Conservation (phyloP, 2,113 vertebrate species). For the Osmerus eperlanus region DNA sequence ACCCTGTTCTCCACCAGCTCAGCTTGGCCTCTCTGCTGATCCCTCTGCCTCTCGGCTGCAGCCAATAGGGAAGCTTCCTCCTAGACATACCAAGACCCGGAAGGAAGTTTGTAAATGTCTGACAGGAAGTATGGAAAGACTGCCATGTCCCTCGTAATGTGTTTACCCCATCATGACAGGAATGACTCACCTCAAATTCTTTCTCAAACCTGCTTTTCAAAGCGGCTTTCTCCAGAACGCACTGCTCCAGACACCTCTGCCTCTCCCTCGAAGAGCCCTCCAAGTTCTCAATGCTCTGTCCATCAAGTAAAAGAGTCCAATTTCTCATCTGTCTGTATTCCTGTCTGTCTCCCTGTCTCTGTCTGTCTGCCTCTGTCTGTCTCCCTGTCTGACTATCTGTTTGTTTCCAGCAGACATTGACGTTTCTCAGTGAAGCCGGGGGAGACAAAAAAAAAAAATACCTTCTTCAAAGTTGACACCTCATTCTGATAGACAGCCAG, state of each 20-base stretch:
- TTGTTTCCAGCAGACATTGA: background rate
- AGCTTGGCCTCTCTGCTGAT: conserved; percentile 56
- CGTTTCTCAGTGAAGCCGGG: background rate
- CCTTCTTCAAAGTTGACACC: conserved; percentile 53
- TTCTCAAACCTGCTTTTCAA: conserved; percentile 36
- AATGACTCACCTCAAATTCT: conserved; percentile 53
- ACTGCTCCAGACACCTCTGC: conserved; percentile 33
- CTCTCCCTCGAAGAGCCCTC: conserved; percentile 40
- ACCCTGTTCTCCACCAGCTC: conserved; percentile 39
- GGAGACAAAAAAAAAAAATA: conserved; percentile 44
- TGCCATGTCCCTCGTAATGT: too few species aligned
- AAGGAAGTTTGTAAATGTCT: background rate
- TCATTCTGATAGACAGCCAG: conserved; percentile 51
- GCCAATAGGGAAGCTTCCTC: conserved; percentile 62
- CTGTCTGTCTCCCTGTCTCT: background rate
- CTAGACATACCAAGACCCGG: conserved; percentile 42
- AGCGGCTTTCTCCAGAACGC: conserved; percentile 13
- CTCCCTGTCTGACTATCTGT: background rate
- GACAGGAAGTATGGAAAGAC: background rate
- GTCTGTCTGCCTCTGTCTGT: background rate
- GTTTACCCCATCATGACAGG: background rate
- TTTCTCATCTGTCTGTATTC: background rate
- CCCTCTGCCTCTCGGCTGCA: conserved; percentile 49
- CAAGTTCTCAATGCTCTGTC: conserved; percentile 56
- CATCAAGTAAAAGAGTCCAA: background rate